Evolutionary conservation across 2,113 vertebrate genomes (phyloP).

Genomic region (Numida meleagris): DNA sequence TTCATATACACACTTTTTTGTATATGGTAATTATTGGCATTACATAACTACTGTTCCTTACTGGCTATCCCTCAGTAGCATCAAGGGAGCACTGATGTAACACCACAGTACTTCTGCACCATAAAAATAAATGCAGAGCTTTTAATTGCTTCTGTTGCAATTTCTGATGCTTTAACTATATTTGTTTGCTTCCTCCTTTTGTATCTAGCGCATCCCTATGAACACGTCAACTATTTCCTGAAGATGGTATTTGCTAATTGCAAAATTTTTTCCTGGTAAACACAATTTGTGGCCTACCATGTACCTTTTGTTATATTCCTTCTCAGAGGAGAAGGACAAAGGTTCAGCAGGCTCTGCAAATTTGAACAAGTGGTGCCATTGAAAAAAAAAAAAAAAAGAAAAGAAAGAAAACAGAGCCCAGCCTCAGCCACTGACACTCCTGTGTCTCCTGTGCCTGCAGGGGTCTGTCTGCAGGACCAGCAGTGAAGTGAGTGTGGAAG

Average conservation of each 20-base stretch:
- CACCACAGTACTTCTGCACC: not conserved
- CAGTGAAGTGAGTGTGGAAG: not conserved
- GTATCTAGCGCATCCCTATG: not conserved
- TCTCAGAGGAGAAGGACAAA: constrained; percentile 9
- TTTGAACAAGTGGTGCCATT: not conserved
- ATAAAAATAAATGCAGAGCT: not conserved
- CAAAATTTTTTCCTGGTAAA: not conserved
- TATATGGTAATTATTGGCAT: not conserved
- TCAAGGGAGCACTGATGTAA: not conserved
- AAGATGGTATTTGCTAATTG: constrained; percentile 19
- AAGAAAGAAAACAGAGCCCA: not conserved
- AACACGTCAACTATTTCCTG: not conserved
- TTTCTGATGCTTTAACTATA: not conserved
- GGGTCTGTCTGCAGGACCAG: not conserved
- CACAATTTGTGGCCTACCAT: not conserved
- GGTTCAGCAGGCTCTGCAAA: not conserved
- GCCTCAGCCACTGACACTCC: not conserved
- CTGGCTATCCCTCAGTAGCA: not conserved
- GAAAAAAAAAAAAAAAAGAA: not conserved
- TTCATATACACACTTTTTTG: not conserved
- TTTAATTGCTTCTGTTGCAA: not conserved
- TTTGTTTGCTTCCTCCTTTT: not conserved
- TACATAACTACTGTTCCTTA: not conserved
- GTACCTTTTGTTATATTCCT: not conserved
- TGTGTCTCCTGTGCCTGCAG: not conserved